A percentile compares a stretch with the other conserved stretches of the same genome.
phyloP scores from a whole-genome alignment of 2,888 invertebrate species.

The Marronus borbonicus region DNA sequence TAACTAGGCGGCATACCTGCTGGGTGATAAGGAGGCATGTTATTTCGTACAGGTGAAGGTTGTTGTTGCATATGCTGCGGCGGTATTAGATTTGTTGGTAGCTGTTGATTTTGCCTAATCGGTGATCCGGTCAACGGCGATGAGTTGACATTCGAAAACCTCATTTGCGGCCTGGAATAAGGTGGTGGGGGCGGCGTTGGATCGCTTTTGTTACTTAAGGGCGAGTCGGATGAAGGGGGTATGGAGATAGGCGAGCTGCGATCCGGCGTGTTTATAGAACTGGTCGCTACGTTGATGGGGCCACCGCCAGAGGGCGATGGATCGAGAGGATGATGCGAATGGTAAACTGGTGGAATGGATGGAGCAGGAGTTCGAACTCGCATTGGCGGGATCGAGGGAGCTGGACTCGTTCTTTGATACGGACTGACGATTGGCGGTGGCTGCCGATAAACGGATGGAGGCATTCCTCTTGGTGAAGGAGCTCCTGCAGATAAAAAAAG shows the following conservation, averaged over 20 bases:
- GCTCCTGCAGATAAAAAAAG: constrained; percentile 52
- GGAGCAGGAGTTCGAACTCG: constrained; percentile 56
- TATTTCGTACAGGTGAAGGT: constrained; percentile 62
- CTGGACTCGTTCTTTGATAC: constrained; percentile 61
- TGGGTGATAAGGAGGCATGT: constrained; percentile 70
- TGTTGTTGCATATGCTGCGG: constrained; percentile 56
- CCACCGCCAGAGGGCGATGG: constrained; percentile 74
- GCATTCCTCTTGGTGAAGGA: constrained; percentile 54
- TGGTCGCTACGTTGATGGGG: constrained; percentile 68
- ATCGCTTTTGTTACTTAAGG: constrained; percentile 60
- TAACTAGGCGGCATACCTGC: constrained; percentile 70
- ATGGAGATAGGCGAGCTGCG: constrained; percentile 65
- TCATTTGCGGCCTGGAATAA: constrained; percentile 66
- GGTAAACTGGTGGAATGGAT: constrained; percentile 68
- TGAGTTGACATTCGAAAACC: constrained; percentile 63
- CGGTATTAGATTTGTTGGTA: constrained; percentile 62
- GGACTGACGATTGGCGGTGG: constrained; percentile 62
- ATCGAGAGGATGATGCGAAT: constrained; percentile 72
- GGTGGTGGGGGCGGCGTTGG: constrained; percentile 63
- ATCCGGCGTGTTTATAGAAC: constrained; percentile 49
- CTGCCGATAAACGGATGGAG: constrained; percentile 54
- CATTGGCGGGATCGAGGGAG: constrained; percentile 58
- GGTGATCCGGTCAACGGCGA: constrained; percentile 56
- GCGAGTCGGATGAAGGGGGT: constrained; percentile 68
- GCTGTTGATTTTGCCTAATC: constrained; percentile 48